These are phyloP conservation scores for Psittacula echo DNA, from an alignment of 2,797 vertebrate species.

Conservation along the genomic window DNA sequence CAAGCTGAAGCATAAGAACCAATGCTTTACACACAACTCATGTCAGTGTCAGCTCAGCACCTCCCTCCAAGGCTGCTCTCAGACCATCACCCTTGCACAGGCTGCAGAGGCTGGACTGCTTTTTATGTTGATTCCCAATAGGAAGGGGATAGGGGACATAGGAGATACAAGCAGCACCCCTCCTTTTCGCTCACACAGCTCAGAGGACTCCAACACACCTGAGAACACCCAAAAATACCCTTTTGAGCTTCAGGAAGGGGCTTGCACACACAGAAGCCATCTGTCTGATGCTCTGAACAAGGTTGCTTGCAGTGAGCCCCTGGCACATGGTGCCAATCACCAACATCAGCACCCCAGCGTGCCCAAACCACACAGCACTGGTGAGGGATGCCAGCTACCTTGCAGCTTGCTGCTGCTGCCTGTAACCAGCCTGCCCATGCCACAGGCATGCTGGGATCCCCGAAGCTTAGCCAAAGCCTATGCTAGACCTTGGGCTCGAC, in stretches of 20 bases:
- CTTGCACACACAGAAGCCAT: background rate
- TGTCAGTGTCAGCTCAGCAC: background rate
- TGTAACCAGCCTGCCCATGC: background rate
- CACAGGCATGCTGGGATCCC: rapidly evolving
- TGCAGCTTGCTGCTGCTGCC: background rate
- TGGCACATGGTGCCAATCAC: background rate
- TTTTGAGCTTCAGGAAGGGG: background rate
- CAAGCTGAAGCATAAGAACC: background rate
- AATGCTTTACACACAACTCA: background rate
- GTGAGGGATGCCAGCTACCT: background rate
- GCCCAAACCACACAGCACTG: rapidly evolving
- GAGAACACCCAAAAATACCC: background rate
- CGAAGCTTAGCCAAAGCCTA: background rate
- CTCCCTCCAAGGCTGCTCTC: background rate
- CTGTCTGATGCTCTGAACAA: rapidly evolving
- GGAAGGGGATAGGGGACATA: background rate
- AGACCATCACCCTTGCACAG: background rate
- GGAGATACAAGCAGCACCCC: background rate
- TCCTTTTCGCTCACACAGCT: background rate
- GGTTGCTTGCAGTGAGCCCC: background rate
- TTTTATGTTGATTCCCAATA: rapidly evolving
- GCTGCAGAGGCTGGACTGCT: background rate
- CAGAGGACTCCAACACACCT: background rate
- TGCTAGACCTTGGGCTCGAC: background rate
- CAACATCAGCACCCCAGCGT: background rate